phyloP scores from a whole-genome alignment of 2,797 vertebrate genomes.

The Poecilia picta region DNA sequence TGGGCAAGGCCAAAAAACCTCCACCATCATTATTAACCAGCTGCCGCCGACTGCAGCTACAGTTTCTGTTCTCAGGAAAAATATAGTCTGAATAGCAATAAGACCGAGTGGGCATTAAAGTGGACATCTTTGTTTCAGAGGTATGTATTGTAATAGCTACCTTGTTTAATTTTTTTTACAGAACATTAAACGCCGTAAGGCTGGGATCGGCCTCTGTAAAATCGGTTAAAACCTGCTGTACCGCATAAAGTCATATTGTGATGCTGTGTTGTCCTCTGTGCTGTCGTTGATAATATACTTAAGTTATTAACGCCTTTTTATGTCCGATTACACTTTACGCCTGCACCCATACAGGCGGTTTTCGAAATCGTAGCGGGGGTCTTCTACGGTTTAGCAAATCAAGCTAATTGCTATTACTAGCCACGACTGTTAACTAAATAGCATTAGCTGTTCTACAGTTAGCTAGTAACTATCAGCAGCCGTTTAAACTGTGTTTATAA shows the following conservation, averaged over 20 bases:
- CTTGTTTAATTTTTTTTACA: neutral
- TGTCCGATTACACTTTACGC: neutral
- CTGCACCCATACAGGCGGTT: neutral
- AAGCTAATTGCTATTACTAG: neutral
- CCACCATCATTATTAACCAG: slow-evolving; percentile 32
- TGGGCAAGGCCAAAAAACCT: slow-evolving; percentile 16
- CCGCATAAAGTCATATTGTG: slow-evolving; percentile 29
- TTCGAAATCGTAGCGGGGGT: neutral
- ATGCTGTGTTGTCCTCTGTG: slow-evolving; percentile 37
- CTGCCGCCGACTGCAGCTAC: slow-evolving; percentile 28
- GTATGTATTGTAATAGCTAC: slow-evolving; percentile 28
- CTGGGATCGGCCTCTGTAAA: neutral
- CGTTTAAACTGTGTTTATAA: neutral
- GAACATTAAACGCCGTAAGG: neutral
- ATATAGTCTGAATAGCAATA: neutral
- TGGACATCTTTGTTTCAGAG: slow-evolving; percentile 14
- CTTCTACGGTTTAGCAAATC: neutral
- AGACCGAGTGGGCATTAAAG: neutral
- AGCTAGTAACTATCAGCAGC: neutral
- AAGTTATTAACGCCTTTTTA: neutral
- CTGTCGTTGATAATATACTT: neutral
- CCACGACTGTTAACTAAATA: neutral
- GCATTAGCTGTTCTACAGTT: slow-evolving; percentile 7
- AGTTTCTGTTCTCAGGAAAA: slow-evolving; percentile 9
- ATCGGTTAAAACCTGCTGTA: neutral